Evolutionary conservation across 1,140 invertebrate genomes (phyloP), one percentile per base, ranked within the genome.

Genomic region (Lordiphosa clarofinis): DNA sequence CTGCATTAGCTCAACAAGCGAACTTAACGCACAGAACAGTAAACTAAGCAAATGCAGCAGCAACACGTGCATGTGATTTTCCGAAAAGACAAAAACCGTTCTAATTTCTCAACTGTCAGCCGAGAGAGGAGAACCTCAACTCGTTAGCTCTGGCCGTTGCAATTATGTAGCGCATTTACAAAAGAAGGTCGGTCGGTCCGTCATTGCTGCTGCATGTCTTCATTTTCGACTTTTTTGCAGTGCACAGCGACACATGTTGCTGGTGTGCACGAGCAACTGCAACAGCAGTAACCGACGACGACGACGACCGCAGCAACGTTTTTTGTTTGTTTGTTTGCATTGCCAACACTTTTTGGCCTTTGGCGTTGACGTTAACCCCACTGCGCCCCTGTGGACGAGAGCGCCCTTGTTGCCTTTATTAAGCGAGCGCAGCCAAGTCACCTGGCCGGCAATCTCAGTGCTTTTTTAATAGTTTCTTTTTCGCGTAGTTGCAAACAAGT

Each of bases 91-190:
- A 70, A 82, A 81, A 82, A 82, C 76, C 76, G 76, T 84, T 82
- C 76, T 84, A 82, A 82, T 82, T 84, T 84, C 76, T 84, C 76
- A 82, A 82, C 78, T 82, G 76, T 84, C 76, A 82, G 76, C 58
- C 56, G 75, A 56, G 54, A 55, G 54, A 84, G 72, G 64, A 73
- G 49, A 52, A 55, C 56, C 50, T 53, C 72, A 60, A 73, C 73
- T 76, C 73, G 73, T 76, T 76, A 78, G 69, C 73, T 72, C 53
- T 73, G 66, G 70, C 57, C 71, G 72, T 81, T 72, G 75, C 75
- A 81, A 81, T 81, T 81, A 81, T 81, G 75, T 79, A 74, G 75
- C 74, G 71, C 70, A 62, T 68, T 62, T 73, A 82, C 76, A 81
- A 82, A 81, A 81, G 75, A 81, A 81, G 75, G 76, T 81, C 75